Evolutionary conservation across 2,113 vertebrate genomes (phyloP).

Genomic region (Pterocles gutturalis): DNA sequence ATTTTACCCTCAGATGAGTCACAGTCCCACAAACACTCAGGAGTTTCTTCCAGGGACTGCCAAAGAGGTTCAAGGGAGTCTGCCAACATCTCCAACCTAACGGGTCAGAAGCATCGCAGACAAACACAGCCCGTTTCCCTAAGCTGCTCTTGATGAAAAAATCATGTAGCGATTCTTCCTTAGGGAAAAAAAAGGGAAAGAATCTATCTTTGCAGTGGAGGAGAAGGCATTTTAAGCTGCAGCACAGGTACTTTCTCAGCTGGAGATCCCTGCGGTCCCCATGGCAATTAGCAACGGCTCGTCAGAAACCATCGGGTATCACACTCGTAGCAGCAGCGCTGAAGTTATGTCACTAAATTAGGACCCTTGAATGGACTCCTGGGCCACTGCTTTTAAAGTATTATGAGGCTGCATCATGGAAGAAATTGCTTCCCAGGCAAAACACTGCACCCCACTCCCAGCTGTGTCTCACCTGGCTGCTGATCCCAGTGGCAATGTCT

Average conservation of each 20-base stretch:
- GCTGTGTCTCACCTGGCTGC: constrained; percentile 88
- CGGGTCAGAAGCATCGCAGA: neutral
- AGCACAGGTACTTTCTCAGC: neutral
- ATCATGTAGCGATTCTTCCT: neutral
- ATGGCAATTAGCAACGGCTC: neutral
- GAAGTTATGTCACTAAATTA: neutral
- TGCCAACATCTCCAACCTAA: neutral
- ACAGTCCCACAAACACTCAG: neutral
- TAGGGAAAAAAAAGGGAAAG: neutral
- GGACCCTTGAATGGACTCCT: neutral
- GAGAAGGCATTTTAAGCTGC: neutral
- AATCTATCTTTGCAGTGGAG: neutral
- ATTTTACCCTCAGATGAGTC: neutral
- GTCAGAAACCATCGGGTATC: neutral
- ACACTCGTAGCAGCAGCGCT: neutral
- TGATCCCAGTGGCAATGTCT: constrained; percentile 94
- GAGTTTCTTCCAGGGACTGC: neutral
- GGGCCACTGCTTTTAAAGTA: neutral
- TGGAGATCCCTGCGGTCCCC: neutral
- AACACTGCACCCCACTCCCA: neutral
- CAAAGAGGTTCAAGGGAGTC: neutral
- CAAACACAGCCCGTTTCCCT: neutral
- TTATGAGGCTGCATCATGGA: neutral
- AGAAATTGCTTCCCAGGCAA: neutral
- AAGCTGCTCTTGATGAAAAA: neutral